Percentiles rank a stretch among this genome's conserved stretches.
Evolutionary conservation across 2,888 invertebrate species (phyloP).

Genomic region (Leptothorax acervorum): DNA sequence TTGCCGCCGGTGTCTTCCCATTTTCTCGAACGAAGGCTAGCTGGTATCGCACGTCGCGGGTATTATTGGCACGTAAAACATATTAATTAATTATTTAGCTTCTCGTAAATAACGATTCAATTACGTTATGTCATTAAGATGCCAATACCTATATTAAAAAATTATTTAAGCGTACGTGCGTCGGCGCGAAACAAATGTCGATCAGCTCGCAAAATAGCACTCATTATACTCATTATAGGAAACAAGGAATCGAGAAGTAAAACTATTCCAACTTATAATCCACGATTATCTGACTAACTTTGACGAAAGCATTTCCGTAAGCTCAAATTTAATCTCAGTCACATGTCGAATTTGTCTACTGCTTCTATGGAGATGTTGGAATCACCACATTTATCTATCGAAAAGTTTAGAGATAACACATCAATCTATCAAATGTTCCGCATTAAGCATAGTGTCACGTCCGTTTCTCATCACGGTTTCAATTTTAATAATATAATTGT

Average conservation of each 20-base stretch:
- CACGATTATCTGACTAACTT: constrained; percentile 13
- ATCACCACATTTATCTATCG: not conserved
- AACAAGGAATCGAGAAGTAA: not conserved
- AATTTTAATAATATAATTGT: not conserved
- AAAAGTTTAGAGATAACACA: constrained; percentile 35
- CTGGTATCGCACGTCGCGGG: not conserved
- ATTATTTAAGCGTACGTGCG: not conserved
- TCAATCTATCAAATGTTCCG: not conserved
- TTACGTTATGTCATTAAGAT: not conserved
- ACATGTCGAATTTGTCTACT: constrained; percentile 2
- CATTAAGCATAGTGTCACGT: not conserved
- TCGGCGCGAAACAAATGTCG: not conserved
- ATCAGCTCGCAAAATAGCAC: not conserved
- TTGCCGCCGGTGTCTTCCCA: not conserved
- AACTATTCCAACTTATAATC: constrained; percentile 12
- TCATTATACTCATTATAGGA: not conserved
- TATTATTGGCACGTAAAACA: not conserved
- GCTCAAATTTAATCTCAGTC: constrained; percentile 34
- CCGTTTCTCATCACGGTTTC: not conserved
- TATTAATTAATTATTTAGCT: not conserved
- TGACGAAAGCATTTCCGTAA: not conserved
- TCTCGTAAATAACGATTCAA: constrained; percentile 11
- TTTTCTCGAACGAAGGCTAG: not conserved
- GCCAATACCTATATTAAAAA: not conserved
- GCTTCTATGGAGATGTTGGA: not conserved